Evolutionary conservation across 2,113 vertebrate species (phyloP), one percentile per base, ranked within the genome.

Genomic region (Corythaeola cristata): DNA sequence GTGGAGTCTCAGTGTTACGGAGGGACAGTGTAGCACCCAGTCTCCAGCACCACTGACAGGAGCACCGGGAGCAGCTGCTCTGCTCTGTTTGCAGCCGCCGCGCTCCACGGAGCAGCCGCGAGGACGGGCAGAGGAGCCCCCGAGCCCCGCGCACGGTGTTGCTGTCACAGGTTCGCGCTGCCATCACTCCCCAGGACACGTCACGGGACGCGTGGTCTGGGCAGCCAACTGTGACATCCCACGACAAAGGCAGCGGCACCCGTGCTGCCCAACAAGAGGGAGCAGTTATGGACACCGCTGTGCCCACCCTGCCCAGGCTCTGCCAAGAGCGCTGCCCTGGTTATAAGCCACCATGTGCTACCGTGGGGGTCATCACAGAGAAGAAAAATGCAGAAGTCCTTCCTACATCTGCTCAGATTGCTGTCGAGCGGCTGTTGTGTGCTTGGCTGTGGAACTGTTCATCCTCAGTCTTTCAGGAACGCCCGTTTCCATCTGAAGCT

Each of bases 281-380:
- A 52, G 47, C 8, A 5, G 27, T 28, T 35, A 49, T 6, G 5
- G 32, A n/a, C 5, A 8, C 37, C 15, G 6, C 32, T 20, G 71
- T 3, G 22, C 23, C n/a, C 30, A 24, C 30, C 27, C 26, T 66
- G 30, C 41, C 35, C 41, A 52, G 45, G 27, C 45, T 68, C 52
- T 28, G 63, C 53, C 44, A 16, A 59, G 28, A 14, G 15, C 17
- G 9, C 3, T 35, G 8, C 21, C 3, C 3, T 50, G 7, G 28
- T 23, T 63, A 68, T 35, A 64, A 64, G 28, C 8, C 11, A 52
- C 19, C 8, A 2, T 12, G 17, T 20, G 16, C 26, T 77, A 24
- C 24, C 0, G 1, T 6, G 1, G 37, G 67, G 28, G 30, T 35
- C 1, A 52, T 52, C 53, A 24, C 2, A 3, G 23, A 15, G 19